Evolutionary conservation across 2,888 invertebrate genomes (phyloP), one percentile per base, ranked within the genome.

Genomic region (Petrolisthes manimaculis): DNA sequence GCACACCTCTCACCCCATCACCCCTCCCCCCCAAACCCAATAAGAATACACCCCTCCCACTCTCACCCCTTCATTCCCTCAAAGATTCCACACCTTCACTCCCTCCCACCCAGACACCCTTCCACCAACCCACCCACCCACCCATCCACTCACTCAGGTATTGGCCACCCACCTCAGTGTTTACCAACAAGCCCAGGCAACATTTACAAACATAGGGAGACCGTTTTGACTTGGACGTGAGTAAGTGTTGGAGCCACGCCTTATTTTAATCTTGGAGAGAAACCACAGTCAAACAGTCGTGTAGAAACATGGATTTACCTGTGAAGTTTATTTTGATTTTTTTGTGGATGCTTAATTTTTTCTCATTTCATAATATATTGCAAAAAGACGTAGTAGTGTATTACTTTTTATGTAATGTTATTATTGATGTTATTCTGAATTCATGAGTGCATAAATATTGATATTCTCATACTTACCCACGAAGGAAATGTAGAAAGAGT

Each of bases 11-110:
- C 21, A 5, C 53, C 54, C 83, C 12, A 4, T 56, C 77, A 12
- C 9, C 24, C 18, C 56, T 21, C 37, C 61, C 55, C 3, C 51
- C 8, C 8, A 14, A 8, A 9, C 69, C 71, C 71, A 12, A 53
- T 51, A 4, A 4, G 9, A 3, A 21, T 9, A 24, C 37, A 9
- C 69, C 67, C 53, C 69, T 84, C 53, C 24, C 67, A 24, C 82
- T 83, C 83, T 83, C 78, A 51, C 75, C 61, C 84, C 24, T 21
- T 67, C 84, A 37, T 21, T 74, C 77, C 54, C 77, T 75, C 56
- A n/a, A n/a, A n/a, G 69, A 69, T 84, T 51, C 51, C 80, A 18
- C 80, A 18, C 55, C 53, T 55, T 54, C 55, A 51, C 55, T 54
- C 55, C 53, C 80, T 54, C 80, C n/a, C 80, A 54, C 80, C 53